Conservation (phyloP, 1,140 invertebrate species). For the Drosophila arawakana region DNA sequence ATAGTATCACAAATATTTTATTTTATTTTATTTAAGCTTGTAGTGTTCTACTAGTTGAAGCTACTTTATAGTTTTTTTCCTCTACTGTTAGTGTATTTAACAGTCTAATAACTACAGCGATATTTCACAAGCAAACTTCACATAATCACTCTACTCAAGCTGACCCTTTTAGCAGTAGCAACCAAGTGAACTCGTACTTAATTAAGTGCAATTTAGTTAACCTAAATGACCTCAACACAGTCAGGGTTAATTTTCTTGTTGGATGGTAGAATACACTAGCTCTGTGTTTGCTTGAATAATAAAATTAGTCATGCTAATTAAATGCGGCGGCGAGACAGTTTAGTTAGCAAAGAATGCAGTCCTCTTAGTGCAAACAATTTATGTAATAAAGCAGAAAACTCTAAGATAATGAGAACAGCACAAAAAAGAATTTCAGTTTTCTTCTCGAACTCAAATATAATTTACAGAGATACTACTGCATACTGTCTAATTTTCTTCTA, state of each 20-base stretch:
- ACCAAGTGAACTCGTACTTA: not conserved
- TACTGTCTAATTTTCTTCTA: too few relatives aligned
- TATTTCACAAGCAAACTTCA: not conserved
- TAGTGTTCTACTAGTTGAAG: too few relatives aligned
- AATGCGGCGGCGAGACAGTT: not conserved
- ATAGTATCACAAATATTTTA: too few relatives aligned
- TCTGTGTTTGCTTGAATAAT: not conserved
- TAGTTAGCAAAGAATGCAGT: constrained; percentile 2
- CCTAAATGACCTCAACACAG: not conserved
- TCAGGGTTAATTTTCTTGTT: not conserved
- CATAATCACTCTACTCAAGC: not conserved
- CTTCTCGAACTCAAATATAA: too few relatives aligned
- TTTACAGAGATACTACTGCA: too few relatives aligned
- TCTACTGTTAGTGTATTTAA: too few relatives aligned
- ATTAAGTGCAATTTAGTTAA: constrained; percentile 16
- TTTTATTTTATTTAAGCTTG: too few relatives aligned
- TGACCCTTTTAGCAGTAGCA: not conserved
- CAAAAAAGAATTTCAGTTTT: too few relatives aligned
- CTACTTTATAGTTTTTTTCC: too few relatives aligned
- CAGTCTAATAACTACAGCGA: not conserved
- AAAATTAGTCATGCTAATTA: constrained; percentile 11
- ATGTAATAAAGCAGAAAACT: not conserved
- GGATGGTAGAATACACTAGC: not conserved
- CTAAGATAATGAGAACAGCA: too few relatives aligned
- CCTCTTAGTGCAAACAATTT: not conserved